Percentiles rank a stretch among this genome's conserved stretches.
phyloP scores from a whole-genome alignment of 2,888 invertebrate genomes.

The Ganaspis brasiliensis region DNA sequence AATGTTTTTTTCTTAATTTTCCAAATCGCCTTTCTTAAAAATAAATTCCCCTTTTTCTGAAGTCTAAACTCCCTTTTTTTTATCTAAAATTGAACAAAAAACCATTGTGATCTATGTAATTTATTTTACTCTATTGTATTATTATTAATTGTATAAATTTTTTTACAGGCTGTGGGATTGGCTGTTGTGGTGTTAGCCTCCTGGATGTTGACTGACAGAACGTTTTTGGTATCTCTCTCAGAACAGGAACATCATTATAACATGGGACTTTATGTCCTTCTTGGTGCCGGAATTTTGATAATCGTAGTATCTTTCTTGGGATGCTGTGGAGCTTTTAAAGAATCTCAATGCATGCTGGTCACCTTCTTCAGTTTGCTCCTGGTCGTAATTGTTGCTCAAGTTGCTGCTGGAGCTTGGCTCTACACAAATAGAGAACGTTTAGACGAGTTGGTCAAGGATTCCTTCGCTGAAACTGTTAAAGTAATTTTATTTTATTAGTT shows the following conservation, averaged over 20 bases:
- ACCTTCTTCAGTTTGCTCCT: slow-evolving; percentile 90
- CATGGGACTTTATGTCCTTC: slow-evolving; percentile 87
- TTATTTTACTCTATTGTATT: background rate
- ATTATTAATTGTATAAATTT: slow-evolving; percentile 2
- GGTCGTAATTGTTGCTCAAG: slow-evolving; percentile 89
- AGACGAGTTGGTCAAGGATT: slow-evolving; percentile 84
- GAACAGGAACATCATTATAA: slow-evolving; percentile 85
- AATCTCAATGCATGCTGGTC: slow-evolving; percentile 89
- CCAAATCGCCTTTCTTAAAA: too few relatives aligned
- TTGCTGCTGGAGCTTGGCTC: slow-evolving; percentile 90
- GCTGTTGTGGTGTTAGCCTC: slow-evolving; percentile 86
- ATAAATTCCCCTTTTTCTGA: too few relatives aligned
- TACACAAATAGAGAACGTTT: slow-evolving; percentile 87
- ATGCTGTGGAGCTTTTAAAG: slow-evolving; percentile 90
- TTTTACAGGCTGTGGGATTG: slow-evolving; percentile 86
- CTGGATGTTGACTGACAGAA: slow-evolving; percentile 90
- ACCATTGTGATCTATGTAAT: background rate
- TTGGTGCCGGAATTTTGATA: slow-evolving; percentile 88
- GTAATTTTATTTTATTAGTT: slow-evolving; percentile 61
- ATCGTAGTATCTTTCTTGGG: slow-evolving; percentile 90
- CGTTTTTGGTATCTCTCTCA: slow-evolving; percentile 87
- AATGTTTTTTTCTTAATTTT: too few relatives aligned
- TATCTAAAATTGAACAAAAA: too few relatives aligned
- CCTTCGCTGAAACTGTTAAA: slow-evolving; percentile 74
- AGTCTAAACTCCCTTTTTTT: too few relatives aligned